Evolutionary conservation across 37 sponge, comb jelly and placozoan species (phyloP).

Genomic region (Chondrilla cf. caribensis): DNA sequence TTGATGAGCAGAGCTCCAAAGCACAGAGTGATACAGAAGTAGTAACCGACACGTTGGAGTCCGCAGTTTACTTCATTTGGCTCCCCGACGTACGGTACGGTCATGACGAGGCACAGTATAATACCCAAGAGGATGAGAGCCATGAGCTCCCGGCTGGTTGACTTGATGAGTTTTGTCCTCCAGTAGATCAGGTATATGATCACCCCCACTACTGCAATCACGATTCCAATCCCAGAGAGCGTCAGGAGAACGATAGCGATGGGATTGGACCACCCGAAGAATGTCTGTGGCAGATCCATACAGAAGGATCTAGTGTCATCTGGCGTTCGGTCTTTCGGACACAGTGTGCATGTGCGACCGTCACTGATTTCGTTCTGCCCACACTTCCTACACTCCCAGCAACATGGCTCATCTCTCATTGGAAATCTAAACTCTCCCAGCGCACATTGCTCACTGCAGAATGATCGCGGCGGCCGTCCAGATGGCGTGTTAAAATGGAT

Average conservation of each 20-base stretch:
- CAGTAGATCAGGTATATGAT: neutral
- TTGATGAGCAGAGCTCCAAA: conserved; percentile 6
- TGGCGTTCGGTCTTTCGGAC: neutral
- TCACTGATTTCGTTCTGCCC: neutral
- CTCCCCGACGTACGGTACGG: neutral
- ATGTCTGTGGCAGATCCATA: neutral
- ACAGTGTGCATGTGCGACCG: neutral
- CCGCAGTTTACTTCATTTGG: neutral
- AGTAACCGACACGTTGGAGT: neutral
- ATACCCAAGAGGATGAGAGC: neutral
- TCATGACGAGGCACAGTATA: neutral
- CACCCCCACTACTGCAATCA: neutral
- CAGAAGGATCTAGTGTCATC: neutral
- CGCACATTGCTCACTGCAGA: neutral
- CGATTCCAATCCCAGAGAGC: neutral
- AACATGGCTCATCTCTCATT: neutral
- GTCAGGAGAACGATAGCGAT: neutral
- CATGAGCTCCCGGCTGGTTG: neutral
- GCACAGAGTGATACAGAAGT: neutral
- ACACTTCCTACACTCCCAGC: neutral
- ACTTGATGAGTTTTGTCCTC: neutral
- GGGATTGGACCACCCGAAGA: neutral
- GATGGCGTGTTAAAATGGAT: neutral
- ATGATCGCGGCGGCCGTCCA: neutral
- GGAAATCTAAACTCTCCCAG: neutral